Evolutionary conservation across 2,888 invertebrate species (phyloP), one percentile per base, ranked within the genome.

Genomic region (Melieria omissa): DNA sequence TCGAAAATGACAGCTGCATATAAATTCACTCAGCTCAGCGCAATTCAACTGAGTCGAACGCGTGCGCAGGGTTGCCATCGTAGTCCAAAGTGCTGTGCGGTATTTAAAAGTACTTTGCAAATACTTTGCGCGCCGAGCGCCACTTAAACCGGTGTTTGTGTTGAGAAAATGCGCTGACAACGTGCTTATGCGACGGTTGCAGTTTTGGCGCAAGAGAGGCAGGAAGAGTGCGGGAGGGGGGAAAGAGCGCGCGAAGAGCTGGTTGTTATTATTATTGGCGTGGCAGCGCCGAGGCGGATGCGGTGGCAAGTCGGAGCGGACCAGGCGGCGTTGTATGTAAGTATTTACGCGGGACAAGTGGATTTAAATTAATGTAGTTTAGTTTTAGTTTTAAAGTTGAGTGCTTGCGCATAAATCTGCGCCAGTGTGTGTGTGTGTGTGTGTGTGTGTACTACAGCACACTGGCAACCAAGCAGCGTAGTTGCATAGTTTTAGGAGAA

Each of bases 361-460:
- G 73, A 81, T 80, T 80, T 72, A 77, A 77, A 78, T 77, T 75
- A 76, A 81, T 79, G 75, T 78, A 70, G 64, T 72, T 52, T 42
- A 62, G 52, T 52, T 12, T 8, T 55, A 45, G 55, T 66, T 45
- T 44, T 62, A 62, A n/a, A 16, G 12, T 12, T 46, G 9, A 46
- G 44, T 46, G 16, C 46, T 63, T 4, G 46, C 47, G 16, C 5
- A 14, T 14, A 16, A n/a, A 46, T 44, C 7, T 29, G 62, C 46
- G 9, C 4, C 14, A 7, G 16, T 52, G 44, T 14, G 12, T 12
- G 42, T 4, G 10, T 65, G 16, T 29, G n/a, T 58, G 42, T 58
- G 16, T 63, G 47, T 57, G 44, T 64, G 49, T 60, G 49, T 10
- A 16, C 3, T 44, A 41, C 14, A 5, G 14, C 47, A 29, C 2